Evolutionary conservation across 2,797 vertebrate species (phyloP).

Genomic region (Characodon lateralis): DNA sequence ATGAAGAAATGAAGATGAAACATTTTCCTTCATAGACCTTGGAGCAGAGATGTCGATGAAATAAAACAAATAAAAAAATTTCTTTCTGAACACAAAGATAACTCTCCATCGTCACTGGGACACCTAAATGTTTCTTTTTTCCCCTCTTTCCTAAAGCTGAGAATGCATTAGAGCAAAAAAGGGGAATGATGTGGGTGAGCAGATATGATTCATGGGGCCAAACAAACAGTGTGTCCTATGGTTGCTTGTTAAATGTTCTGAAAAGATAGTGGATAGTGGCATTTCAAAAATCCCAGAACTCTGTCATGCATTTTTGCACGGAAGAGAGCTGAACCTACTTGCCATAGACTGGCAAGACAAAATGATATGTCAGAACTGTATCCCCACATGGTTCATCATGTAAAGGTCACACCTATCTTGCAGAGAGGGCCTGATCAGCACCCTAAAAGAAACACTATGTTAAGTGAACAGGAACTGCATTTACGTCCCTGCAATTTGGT

Average conservation of each 20-base stretch:
- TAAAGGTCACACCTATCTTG: slow-evolving; percentile 77
- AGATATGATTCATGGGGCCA: slow-evolving; percentile 52
- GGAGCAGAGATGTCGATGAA: neutral
- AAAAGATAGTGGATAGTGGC: slow-evolving; percentile 76
- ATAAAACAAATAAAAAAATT: slow-evolving; percentile 7
- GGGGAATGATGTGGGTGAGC: slow-evolving; percentile 37
- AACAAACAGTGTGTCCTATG: slow-evolving; percentile 35
- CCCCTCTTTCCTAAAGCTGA: slow-evolving; percentile 24
- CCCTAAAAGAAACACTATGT: slow-evolving; percentile 41
- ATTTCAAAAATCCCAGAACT: slow-evolving; percentile 68
- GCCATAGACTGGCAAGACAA: slow-evolving; percentile 75
- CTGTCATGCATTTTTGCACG: slow-evolving; percentile 68
- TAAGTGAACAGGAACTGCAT: slow-evolving; percentile 47
- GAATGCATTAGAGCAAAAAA: slow-evolving; percentile 47
- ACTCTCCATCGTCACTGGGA: slow-evolving; percentile 11
- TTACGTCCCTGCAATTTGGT: slow-evolving; percentile 40
- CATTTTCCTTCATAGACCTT: slow-evolving; percentile 1
- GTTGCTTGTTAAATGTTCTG: slow-evolving; percentile 70
- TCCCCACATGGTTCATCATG: slow-evolving; percentile 72
- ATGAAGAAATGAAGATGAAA: neutral
- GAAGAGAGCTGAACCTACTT: slow-evolving; percentile 65
- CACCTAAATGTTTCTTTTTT: slow-evolving; percentile 13
- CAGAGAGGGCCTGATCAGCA: slow-evolving; percentile 59
- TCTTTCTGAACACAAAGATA: slow-evolving; percentile 1
- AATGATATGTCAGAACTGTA: slow-evolving; percentile 71